Evolutionary conservation across 64 coral and sea anemone genomes (phyloP).

Genomic region (Stichodactyla mertensii): DNA sequence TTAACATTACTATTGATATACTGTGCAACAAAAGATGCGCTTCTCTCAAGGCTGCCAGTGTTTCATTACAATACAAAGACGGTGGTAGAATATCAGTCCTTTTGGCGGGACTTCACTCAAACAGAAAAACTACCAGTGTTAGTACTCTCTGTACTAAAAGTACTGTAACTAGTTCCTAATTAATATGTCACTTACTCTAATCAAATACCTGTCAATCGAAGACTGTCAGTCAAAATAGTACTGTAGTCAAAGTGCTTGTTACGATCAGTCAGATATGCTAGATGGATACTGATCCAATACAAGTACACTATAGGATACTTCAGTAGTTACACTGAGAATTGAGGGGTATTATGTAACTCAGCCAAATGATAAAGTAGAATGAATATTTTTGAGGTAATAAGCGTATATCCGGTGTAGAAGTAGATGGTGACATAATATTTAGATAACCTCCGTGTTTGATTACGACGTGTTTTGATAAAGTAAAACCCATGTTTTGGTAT

Average conservation of each 20-base stretch:
- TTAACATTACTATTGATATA: not conserved
- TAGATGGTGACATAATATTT: not conserved
- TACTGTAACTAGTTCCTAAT: not conserved
- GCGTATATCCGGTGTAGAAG: not conserved
- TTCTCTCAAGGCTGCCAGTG: no score
- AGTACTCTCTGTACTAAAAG: not conserved
- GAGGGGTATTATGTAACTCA: not conserved
- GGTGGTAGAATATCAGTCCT: no score
- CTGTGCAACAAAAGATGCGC: no score
- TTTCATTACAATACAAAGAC: no score
- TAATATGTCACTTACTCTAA: slow-evolving; percentile 1
- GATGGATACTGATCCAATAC: not conserved
- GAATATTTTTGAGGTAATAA: not conserved
- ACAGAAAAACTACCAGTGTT: not conserved
- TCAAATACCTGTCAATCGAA: not conserved
- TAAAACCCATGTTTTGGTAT: no score
- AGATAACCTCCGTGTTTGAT: not conserved
- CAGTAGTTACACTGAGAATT: not conserved
- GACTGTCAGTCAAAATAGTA: not conserved
- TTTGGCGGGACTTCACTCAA: not conserved
- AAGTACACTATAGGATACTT: not conserved
- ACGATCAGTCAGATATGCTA: not conserved
- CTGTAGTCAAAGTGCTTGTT: not conserved
- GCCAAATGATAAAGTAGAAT: no score
- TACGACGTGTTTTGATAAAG: no score